A percentile compares a stretch with the other conserved stretches of the same genome.
phyloP scores from a whole-genome alignment of 2,113 vertebrate genomes.

The Pterophyllum scalare region DNA sequence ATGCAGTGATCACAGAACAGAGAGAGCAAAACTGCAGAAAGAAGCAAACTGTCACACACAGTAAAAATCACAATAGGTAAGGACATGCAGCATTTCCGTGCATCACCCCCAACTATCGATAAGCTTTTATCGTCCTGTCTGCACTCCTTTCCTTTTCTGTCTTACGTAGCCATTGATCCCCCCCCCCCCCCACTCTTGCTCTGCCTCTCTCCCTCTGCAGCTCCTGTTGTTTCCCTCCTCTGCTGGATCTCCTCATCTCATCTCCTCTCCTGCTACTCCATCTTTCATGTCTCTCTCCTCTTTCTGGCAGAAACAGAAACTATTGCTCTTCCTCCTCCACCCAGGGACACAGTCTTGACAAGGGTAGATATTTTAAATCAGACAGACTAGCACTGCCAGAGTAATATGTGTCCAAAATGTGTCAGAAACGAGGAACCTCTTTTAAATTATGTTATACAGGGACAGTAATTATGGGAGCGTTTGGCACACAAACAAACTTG shows the following conservation, averaged over 20 bases:
- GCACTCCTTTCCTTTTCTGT: slow-evolving; percentile 22
- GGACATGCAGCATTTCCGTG: background rate
- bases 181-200: background rate
- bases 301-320: slow-evolving; percentile 52
- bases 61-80: background rate
- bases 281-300: slow-evolving; percentile 51
- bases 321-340: slow-evolving; percentile 43
- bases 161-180: slow-evolving; percentile 43
- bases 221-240: slow-evolving; percentile 34
- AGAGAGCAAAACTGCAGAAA: background rate
- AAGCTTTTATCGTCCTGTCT: slow-evolving; percentile 28
- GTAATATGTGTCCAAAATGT: background rate
- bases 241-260: slow-evolving; percentile 48
- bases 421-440: background rate
- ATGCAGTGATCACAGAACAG: background rate
- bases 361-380: background rate
- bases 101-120: background rate
- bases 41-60: background rate
- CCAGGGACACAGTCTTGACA: slow-evolving; percentile 19
- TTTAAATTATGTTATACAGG: background rate
- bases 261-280: slow-evolving; percentile 56
- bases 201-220: background rate
- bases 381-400: fast-evolving
- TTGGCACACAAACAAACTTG: background rate
- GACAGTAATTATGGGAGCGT: background rate